Evolutionary conservation across 1,140 invertebrate species (phyloP), one percentile per base, ranked within the genome.

Genomic region (Drosophila sproati): DNA sequence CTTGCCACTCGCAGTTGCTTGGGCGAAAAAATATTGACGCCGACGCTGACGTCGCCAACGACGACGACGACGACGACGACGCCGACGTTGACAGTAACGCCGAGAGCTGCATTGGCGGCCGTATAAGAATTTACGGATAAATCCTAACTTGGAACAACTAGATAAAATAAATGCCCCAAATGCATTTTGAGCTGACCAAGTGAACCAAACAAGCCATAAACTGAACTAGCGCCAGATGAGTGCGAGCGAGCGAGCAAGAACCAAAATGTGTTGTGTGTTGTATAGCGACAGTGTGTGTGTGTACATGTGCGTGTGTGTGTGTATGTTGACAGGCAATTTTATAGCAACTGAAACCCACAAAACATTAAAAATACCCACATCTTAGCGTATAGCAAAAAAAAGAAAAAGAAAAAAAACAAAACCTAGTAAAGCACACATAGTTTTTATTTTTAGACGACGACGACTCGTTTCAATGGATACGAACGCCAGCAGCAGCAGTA

Each of bases 401-500:
- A 43, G n/a, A 43, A 43, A 20, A 20, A 20, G 20, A 20, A 20
- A 20, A 20, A 20, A 20, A 20, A 20, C 20, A 20, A 20, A 20
- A 20, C 20, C 20, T 69, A 69, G 50, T 73, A 73, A 71, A 73
- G 39, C 60, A 73, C 37, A 73, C 37, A 55, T 55, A 68, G 50
- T 50, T 68, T 61, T 69, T 73, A 73, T 72, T 72, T 72, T 29
- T 70, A 77, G 74, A 73, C 43, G 6, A 34, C 28, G 5, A 45
- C 28, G 5, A 45, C 52, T 66, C 50, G 45, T 59, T 60, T 63
- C 62, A 80, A 89, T 89, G 85, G 86, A 88, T 56, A 78, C 86
- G 66, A 90, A 63, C 62, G 60, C 70, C 47, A 68, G 70, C 75
- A 68, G 56, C 35, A 60, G 37, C 34, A 59, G 28, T 12, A 51